Percentiles rank a stretch among this genome's conserved stretches.
These are phyloP conservation scores for Aurelia aurita complex sp. Pacific DNA, from an alignment of 30 jellyfish, hydroid and myxozoan species.

Conservation along the genomic window DNA sequence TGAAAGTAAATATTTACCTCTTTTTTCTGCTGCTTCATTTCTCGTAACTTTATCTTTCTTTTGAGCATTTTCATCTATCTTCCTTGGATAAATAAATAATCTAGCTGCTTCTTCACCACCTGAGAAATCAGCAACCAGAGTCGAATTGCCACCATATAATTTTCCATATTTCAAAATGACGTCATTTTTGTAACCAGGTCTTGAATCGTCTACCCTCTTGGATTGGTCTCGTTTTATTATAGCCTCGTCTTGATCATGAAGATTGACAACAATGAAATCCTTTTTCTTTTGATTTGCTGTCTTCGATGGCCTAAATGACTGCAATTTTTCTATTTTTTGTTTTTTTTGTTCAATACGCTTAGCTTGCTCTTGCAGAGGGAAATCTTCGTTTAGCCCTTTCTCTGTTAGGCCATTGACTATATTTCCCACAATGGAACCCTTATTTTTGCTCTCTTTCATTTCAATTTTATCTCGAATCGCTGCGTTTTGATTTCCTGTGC, in stretches of 20 bases:
- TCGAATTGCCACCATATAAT: constrained; percentile 50
- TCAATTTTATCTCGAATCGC: not conserved
- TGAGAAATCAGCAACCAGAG: constrained; percentile 83
- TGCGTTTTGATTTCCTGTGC: not conserved
- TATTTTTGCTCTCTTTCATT: not conserved
- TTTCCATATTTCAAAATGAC: constrained; percentile 45
- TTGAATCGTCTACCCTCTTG: constrained; percentile 17
- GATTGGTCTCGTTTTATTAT: constrained; percentile 31
- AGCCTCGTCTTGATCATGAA: constrained; percentile 25
- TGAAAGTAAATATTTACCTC: not conserved
- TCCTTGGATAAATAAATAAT: constrained; percentile 51
- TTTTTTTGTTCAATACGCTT: not conserved
- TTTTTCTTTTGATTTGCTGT: not conserved
- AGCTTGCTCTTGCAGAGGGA: not conserved
- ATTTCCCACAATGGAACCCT: not conserved
- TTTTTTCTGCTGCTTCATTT: constrained; percentile 50
- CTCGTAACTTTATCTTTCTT: constrained; percentile 47
- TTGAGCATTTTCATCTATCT: constrained; percentile 11
- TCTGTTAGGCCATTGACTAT: not conserved
- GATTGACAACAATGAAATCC: constrained; percentile 28
- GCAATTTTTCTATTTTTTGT: not conserved
- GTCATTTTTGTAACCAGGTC: constrained; percentile 15
- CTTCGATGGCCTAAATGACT: not conserved
- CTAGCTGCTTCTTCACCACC: constrained; percentile 73
- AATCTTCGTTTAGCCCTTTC: not conserved